Base-by-base conservation (phyloP, 2,888 invertebrate species). In the Drymonia ruficornis region DNA sequence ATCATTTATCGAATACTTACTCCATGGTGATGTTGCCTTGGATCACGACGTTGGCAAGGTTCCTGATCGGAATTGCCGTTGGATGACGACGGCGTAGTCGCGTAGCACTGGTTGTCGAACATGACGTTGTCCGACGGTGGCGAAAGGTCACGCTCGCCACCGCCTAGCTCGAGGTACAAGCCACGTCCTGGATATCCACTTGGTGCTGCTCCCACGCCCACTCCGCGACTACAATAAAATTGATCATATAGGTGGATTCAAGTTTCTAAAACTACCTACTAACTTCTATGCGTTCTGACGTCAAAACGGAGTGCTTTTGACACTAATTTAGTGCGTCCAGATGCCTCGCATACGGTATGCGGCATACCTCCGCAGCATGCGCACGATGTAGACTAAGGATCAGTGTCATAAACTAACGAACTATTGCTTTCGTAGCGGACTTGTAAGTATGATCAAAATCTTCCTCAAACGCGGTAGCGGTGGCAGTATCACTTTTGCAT, bases 81-180 rank as follows among this genome's bases (percentile, higher is more conserved):
- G 81, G 98, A 98, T 51, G 98, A 98, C 76, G 98, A 98, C 15
- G 98, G 98, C 40, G 98, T 98, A 44, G 98, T 98, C 34, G 98
- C 98, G 89, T 98, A 98, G 93, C 98, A 98, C 85, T 97, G 97
- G 93, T 98, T 98, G 94, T 98, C 98, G 86, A 98, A 98, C 93
- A 97, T 96, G 65, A 97, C 97, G 88, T 97, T 97, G 89, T 98
- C 98, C 50, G 98, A 98, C 4, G 98, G 97, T 52, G 98, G 98
- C 1, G 98, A 98, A 53, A 94, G 83, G 78, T 95, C 95, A 0
- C 96, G 93, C 81, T 97, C 97, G 16, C 89, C 87, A 0, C 89
- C 86, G 4, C 90, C 90, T 81, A 97, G 93, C 88, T 97, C 97
- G 74, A 97, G 92, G 86, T 97, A 97, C 58, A 96, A 86, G 34